phyloP scores from a whole-genome alignment of 2,888 invertebrate species.

The Belgica antarctica region DNA sequence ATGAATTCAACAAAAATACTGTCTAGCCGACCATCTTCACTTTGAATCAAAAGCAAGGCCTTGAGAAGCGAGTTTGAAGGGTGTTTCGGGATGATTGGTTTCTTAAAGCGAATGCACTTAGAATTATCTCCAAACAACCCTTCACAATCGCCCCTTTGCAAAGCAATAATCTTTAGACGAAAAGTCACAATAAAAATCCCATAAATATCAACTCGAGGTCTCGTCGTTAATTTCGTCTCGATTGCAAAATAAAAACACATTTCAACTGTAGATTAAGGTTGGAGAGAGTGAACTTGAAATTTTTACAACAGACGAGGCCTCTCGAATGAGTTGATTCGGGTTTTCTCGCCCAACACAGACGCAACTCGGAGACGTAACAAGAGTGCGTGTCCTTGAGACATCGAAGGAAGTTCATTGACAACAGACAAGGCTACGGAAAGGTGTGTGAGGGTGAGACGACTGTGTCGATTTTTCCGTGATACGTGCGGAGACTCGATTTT shows the following conservation, averaged over 20 bases:
- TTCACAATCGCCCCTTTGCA: no score
- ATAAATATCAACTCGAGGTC: background rate
- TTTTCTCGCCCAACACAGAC: constrained; percentile 23
- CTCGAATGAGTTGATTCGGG: background rate
- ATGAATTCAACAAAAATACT: background rate
- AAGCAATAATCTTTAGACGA: no score
- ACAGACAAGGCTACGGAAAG: background rate
- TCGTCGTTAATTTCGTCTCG: constrained; percentile 24
- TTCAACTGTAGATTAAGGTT: background rate
- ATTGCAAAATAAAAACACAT: constrained; percentile 16
- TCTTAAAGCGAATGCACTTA: no score
- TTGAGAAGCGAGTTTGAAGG: no score
- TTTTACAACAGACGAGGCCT: no score
- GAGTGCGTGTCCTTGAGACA: constrained; percentile 44
- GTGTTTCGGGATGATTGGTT: no score
- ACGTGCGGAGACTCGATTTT: background rate
- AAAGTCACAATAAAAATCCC: constrained; percentile 1
- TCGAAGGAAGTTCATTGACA: constrained; percentile 43
- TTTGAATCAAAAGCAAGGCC: no score
- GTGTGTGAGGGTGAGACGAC: background rate
- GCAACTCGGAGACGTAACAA: constrained; percentile 17
- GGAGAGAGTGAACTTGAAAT: no score
- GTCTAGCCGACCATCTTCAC: background rate
- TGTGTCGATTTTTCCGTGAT: background rate
- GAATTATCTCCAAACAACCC: no score